These are phyloP conservation scores for Tuta absoluta DNA, from an alignment of 2,888 invertebrate genomes.

Conservation along the genomic window DNA sequence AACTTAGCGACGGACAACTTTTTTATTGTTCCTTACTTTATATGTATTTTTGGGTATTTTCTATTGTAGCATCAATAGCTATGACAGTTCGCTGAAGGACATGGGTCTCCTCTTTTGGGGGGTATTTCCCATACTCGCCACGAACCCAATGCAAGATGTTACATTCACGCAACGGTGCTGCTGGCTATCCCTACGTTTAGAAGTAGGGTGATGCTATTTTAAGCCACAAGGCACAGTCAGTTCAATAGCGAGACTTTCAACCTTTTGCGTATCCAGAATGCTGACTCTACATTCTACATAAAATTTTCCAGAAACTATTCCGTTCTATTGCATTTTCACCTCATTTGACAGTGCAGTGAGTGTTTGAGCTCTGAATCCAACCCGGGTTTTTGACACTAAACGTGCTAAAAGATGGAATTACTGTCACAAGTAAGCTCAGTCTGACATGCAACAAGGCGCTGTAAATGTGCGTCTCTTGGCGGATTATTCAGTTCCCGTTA, in stretches of 20 bases:
- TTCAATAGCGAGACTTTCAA: no score
- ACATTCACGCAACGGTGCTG: no score
- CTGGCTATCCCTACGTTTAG: no score
- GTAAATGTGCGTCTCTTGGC: not conserved
- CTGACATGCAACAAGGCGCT: not conserved
- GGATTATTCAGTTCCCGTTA: not conserved
- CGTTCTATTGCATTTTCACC: not conserved
- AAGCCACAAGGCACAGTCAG: no score
- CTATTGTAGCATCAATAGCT: not conserved
- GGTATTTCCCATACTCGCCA: no score
- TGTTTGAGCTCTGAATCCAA: not conserved
- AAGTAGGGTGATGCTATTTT: no score
- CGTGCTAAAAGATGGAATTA: slow-evolving; percentile 1
- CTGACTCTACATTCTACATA: no score
- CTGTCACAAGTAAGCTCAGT: not conserved
- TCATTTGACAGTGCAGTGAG: not conserved
- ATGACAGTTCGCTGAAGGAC: not conserved
- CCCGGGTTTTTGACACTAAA: not conserved
- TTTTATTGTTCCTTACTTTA: slow-evolving; percentile 8
- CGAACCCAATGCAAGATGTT: no score
- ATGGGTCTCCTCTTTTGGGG: no score
- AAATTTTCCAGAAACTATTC: no score
- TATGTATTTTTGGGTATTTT: not conserved
- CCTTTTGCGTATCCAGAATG: no score
- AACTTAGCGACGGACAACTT: not conserved